A percentile compares a stretch with the other conserved stretches of the same genome.
Conservation (phyloP, 2,113 vertebrate genomes). For the Istiophorus platypterus region DNA sequence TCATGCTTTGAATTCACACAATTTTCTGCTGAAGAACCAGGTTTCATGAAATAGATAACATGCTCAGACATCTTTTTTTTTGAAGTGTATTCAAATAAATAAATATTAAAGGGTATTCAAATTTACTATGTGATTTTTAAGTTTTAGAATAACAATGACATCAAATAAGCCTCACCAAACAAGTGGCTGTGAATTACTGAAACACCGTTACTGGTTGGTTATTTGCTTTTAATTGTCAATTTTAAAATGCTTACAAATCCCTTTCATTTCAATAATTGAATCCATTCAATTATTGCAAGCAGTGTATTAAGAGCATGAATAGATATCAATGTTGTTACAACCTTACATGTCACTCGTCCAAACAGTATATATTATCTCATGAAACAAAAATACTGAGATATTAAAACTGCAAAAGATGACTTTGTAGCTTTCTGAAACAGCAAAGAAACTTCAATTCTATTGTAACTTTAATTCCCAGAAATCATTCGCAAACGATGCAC, state of each 20-base stretch:
- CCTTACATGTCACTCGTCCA: neutral
- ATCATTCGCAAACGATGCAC: neutral
- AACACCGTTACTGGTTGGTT: no score
- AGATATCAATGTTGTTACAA: neutral
- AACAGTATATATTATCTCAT: conserved; percentile 13
- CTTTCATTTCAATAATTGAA: conserved; percentile 23
- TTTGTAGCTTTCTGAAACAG: neutral
- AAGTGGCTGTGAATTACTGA: no score
- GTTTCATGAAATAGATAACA: conserved; percentile 11
- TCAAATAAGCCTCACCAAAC: conserved; percentile 48
- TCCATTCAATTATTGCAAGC: conserved; percentile 15
- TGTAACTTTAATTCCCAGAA: neutral
- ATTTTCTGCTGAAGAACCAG: neutral
- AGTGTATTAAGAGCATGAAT: neutral
- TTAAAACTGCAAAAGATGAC: neutral
- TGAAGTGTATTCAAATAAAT: conserved; percentile 61
- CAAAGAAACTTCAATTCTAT: neutral
- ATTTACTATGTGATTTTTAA: conserved; percentile 51
- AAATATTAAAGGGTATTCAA: conserved; percentile 80
- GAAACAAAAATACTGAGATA: conserved; percentile 2
- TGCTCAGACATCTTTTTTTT: neutral
- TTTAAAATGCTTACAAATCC: conserved; percentile 20
- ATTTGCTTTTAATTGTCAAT: conserved; percentile 11
- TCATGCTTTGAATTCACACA: neutral
- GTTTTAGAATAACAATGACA: conserved; percentile 65